Evolutionary conservation across 1,140 invertebrate species (phyloP), one percentile per base, ranked within the genome.

Genomic region (Micrasema longulum): DNA sequence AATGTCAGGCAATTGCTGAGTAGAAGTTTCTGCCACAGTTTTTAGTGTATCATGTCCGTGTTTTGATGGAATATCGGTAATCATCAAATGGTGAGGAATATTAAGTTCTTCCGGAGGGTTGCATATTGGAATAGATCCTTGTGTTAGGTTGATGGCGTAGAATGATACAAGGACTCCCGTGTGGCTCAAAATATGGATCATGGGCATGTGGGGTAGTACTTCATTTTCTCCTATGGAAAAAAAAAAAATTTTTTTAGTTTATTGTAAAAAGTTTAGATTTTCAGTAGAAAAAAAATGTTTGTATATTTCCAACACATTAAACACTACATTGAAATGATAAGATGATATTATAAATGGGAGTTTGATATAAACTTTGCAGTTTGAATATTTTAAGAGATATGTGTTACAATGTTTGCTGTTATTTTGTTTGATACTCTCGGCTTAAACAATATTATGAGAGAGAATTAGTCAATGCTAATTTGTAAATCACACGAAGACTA

Each of bases 141-240:
- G 80, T 12, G 85, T 81, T 18, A 89, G 74, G 78, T 93, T 92
- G 4, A 93, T 82, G 62, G 92, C 86, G 77, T 91, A 87, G 79
- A 90, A 94, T 11, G 89, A 83, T 2, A 90, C 87, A n/a, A 95
- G 80, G 7, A 90, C 76, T 5, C 93, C 93, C 47, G 91, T 87
- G 50, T 93, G 89, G 1, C 91, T 91, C 22, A 94, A 77, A 2
- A 93, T 81, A 48, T 89, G 83, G 4, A 92, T 80, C 16, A 91
- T 82, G 0, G 92, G 91, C 87, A 90, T 91, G 5, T 88, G 82
- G 0, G 86, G 86, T 3, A 90, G 72, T 3, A 78, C 79, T 69
- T 87, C 81, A 71, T 84, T 87, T 74, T 91, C 90, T 76, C 86
- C 89, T 85, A 81, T 65, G 79, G 72, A 68, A 3, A 43, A 5